These are phyloP conservation scores for Agrotis segetum DNA, from an alignment of 2,888 invertebrate genomes.

Conservation along the genomic window DNA sequence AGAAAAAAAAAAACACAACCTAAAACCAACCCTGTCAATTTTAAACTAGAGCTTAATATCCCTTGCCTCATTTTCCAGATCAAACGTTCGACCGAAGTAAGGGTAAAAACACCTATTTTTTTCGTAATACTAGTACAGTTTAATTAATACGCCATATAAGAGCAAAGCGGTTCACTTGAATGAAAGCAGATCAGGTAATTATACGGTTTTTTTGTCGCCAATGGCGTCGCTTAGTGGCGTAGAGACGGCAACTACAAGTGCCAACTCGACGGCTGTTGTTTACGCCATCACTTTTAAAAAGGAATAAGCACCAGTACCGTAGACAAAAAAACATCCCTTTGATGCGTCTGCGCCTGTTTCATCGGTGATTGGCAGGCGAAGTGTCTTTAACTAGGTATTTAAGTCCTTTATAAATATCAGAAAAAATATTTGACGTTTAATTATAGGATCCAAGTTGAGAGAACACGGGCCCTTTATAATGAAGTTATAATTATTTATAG, in stretches of 20 bases:
- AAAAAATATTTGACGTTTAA: constrained; percentile 7
- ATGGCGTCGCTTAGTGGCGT: constrained; percentile 47
- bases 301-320: constrained; percentile 24
- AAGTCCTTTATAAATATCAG: not conserved
- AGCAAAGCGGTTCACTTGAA: constrained; percentile 65
- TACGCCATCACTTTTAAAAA: constrained; percentile 37
- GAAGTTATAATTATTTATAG: not conserved
- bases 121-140: constrained; percentile 58
- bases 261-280: constrained; percentile 33
- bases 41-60: constrained; percentile 11
- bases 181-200: constrained; percentile 70
- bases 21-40: not conserved
- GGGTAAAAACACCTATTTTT: constrained; percentile 55
- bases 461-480: not conserved
- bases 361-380: constrained; percentile 30
- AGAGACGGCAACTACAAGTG: constrained; percentile 46
- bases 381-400: constrained; percentile 29
- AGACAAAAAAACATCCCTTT: constrained; percentile 31
- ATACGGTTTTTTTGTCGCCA: constrained; percentile 60
- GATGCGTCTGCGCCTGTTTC: constrained; percentile 19
- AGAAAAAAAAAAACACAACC: not conserved
- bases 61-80: constrained; percentile 36
- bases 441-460: constrained; percentile 2
- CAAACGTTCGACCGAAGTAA: constrained; percentile 59
- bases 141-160: constrained; percentile 71